These are phyloP conservation scores for Drosophila watanabei DNA, from an alignment of 1,140 invertebrate genomes.

Conservation along the genomic window DNA sequence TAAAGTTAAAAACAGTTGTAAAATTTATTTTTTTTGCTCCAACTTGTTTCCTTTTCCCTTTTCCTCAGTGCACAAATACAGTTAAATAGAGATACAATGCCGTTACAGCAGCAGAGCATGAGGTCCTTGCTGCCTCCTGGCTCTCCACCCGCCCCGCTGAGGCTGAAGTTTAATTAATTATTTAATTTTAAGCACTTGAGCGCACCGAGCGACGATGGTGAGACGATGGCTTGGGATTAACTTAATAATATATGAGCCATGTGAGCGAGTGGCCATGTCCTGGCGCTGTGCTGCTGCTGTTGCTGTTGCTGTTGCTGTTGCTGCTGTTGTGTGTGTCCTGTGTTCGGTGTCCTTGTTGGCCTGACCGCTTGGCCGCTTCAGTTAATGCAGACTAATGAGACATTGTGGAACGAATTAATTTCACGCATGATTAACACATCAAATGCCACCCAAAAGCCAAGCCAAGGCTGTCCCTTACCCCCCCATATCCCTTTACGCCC, in stretches of 20 bases:
- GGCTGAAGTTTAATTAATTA: constrained; percentile 81
- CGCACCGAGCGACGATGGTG: constrained; percentile 71
- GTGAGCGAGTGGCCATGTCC: constrained; percentile 49
- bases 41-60: not conserved
- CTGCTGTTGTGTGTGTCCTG: constrained; percentile 11
- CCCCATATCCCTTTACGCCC: not conserved
- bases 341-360: constrained; percentile 37
- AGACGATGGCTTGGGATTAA: constrained; percentile 75
- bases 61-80: constrained; percentile 6
- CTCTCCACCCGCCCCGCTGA: not conserved
- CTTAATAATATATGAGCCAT: constrained; percentile 83
- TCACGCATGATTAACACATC: constrained; percentile 85
- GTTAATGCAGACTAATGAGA: constrained; percentile 84
- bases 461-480: not conserved
- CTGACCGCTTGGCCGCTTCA: constrained; percentile 65
- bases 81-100: constrained; percentile 47
- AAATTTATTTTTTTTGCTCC: not conserved
- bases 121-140: not conserved
- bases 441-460: constrained; percentile 57
- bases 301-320: not conserved
- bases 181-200: constrained; percentile 84
- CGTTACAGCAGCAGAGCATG: constrained; percentile 24
- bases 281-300: constrained; percentile 3
- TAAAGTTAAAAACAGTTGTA: not conserved
- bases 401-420: constrained; percentile 85